Conservation (phyloP, 1,140 invertebrate species). For the Latrodectus geometricus region DNA sequence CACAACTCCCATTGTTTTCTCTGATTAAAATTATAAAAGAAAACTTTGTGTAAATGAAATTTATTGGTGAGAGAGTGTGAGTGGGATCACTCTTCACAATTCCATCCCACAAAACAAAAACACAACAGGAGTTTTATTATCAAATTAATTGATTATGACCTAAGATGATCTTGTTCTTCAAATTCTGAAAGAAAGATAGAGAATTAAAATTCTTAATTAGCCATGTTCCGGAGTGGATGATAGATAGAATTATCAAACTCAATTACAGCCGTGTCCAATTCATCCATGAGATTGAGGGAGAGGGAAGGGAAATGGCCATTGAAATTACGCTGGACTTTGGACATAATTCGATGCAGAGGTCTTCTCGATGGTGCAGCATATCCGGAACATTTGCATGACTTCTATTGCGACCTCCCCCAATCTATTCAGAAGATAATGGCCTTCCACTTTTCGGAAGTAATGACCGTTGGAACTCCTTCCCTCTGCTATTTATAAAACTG, state of each 20-base stretch:
- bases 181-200: too few relatives aligned
- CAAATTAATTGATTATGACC: too few relatives aligned
- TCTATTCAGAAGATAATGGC: conserved; percentile 8
- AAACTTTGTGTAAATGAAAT: too few relatives aligned
- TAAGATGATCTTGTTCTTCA: too few relatives aligned
- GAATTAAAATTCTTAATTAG: too few relatives aligned
- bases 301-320: neutral
- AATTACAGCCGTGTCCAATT: neutral
- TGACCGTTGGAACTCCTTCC: conserved; percentile 6
- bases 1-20: too few relatives aligned
- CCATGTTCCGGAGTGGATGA: neutral
- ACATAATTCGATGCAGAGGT: conserved; percentile 1
- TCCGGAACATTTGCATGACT: conserved; percentile 9
- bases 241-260: neutral
- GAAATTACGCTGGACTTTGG: neutral
- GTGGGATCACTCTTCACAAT: too few relatives aligned
- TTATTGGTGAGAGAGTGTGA: too few relatives aligned
- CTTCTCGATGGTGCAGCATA: neutral
- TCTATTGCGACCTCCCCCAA: neutral
- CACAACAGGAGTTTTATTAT: too few relatives aligned
- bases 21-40: too few relatives aligned
- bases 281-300: neutral
- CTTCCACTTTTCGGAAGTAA: conserved; percentile 26
- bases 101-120: too few relatives aligned
- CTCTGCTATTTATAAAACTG: conserved; percentile 46